These are phyloP conservation scores for Agrochola lota DNA, from an alignment of 2,888 invertebrate species.

Conservation along the genomic window DNA sequence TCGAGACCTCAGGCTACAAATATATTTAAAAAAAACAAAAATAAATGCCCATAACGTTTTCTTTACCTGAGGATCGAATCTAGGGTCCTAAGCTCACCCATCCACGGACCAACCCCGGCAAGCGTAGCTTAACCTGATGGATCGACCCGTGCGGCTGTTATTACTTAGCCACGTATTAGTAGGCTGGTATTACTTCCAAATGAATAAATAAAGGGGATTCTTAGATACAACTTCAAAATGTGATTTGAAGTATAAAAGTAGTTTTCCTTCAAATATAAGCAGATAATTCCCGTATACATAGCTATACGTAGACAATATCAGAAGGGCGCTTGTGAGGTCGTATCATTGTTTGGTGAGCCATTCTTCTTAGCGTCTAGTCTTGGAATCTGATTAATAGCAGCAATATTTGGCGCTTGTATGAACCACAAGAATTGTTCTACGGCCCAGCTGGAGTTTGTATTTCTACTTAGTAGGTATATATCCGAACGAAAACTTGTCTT, in stretches of 20 bases:
- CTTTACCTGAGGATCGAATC: neutral
- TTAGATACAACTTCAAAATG: too few species aligned
- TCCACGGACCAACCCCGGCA: too few species aligned
- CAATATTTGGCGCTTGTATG: conserved; percentile 82
- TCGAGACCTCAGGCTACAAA: neutral
- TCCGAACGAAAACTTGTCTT: conserved; percentile 8
- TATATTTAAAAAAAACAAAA: too few species aligned
- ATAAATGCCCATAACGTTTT: too few species aligned
- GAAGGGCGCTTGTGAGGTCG: conserved; percentile 59
- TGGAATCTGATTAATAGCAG: conserved; percentile 86
- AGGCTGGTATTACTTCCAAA: too few species aligned
- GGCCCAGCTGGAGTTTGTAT: conserved; percentile 68
- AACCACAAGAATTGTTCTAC: conserved; percentile 79
- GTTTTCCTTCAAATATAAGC: neutral
- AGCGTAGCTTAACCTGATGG: too few species aligned
- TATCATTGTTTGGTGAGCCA: conserved; percentile 82
- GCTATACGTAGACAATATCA: conserved; percentile 31
- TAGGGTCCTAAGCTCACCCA: neutral
- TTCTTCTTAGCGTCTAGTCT: conserved; percentile 77
- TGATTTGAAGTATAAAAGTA: too few species aligned
- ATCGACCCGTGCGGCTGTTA: too few species aligned
- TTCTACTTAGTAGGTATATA: conserved; percentile 55
- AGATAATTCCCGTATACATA: neutral
- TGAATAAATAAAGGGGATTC: too few species aligned
- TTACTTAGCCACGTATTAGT: too few species aligned